Base-by-base conservation (phyloP, 53 echinoderm and acorn worm genomes). In the Paelopatides confundens region DNA sequence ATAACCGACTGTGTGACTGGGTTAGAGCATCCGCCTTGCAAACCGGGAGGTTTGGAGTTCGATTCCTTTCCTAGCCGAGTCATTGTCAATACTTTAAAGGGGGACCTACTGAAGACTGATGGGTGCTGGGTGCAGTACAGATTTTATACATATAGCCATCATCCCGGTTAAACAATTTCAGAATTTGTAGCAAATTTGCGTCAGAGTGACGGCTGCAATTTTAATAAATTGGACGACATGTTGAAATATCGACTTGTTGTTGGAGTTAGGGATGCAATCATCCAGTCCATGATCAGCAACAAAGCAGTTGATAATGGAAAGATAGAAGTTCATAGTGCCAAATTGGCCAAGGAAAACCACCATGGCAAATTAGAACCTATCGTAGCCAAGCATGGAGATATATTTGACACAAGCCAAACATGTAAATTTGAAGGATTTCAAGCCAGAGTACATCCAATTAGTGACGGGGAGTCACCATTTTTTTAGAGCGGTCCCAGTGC, bases 401-500 rank as follows among this genome's bases (percentile, higher is more conserved):
- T 87, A 5, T 77, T 87, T 87, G 65, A 63, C 35, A 83, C 76
- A 7, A 78, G 78, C 38, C 63, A 87, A 28, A 35, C 32, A 32
- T 43, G 69, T 2, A 83, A 69, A 28, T 76, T 76, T n/a, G 46
- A 87, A 62, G 81, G 81, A 24, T 87, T 77, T 24, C 70, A 91
- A 53, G 92, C 92, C 51, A 92, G 90, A 74, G 85, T 92, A 2
- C 58, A 94, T 38, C 84, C 87, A 14, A 29, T 28, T 11, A 31
- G 40, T 40, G 11, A 88, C 1, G 82, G 89, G 11, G 64, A 78
- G 24, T 28, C 85, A 1, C 31, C 65, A 14, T 94, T 90, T 64
- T 86, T 49, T 82, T 92, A 90, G 65, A 40, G 86, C 95, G 65
- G 86, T 76, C 21, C 88, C 90, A 10, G 90, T 87, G 7, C 28